phyloP scores from a whole-genome alignment of 2,888 invertebrate genomes.

The Schizaphis graminum region DNA sequence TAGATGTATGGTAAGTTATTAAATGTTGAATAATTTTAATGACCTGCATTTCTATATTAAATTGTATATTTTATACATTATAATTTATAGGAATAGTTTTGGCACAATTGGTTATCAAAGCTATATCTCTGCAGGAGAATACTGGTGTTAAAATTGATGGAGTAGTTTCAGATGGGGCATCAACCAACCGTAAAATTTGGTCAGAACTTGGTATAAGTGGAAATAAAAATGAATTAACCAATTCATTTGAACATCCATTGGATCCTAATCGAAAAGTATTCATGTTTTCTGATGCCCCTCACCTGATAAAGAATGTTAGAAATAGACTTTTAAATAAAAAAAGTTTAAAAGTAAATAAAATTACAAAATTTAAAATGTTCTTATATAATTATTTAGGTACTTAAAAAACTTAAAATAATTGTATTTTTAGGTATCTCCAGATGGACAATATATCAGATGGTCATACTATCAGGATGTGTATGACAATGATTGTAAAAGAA shows the following conservation, averaged over 20 bases:
- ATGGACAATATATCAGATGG: constrained; percentile 5
- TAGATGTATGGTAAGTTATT: background rate
- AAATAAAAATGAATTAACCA: background rate
- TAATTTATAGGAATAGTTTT: constrained; percentile 31
- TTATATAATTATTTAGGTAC: no score
- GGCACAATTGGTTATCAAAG: constrained; percentile 34
- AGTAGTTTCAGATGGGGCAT: constrained; percentile 40
- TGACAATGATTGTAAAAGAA: background rate
- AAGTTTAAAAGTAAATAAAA: constrained; percentile 1
- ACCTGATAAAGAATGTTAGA: no score
- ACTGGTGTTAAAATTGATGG: constrained; percentile 22
- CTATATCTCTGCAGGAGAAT: constrained; percentile 38
- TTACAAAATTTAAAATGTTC: background rate
- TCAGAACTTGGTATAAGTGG: constrained; percentile 1
- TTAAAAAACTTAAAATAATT: background rate
- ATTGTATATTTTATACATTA: background rate
- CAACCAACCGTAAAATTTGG: constrained; percentile 35
- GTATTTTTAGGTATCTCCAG: constrained; percentile 4
- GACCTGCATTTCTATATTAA: background rate
- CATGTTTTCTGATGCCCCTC: background rate
- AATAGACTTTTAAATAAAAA: background rate
- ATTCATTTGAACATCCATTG: background rate
- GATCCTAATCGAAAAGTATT: background rate
- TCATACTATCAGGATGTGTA: background rate
- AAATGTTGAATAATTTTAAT: background rate